Evolutionary conservation across 2,113 vertebrate species (phyloP).

Genomic region (Alligator sinensis): DNA sequence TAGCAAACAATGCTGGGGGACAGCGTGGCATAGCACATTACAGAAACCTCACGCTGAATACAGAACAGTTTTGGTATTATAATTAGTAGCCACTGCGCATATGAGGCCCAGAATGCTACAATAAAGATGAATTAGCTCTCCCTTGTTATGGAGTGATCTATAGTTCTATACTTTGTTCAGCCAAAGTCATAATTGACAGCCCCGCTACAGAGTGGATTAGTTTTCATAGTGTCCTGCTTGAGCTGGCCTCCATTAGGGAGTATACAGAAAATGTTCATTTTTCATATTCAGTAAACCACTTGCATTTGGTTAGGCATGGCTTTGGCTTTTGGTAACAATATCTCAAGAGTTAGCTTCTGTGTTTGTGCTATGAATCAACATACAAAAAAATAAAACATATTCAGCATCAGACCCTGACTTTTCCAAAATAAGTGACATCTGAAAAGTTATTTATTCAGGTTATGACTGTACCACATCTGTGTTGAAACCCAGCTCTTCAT

Average conservation of each 20-base stretch:
- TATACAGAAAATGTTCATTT: conserved; percentile 10
- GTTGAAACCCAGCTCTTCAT: neutral
- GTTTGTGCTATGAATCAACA: neutral
- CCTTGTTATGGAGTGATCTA: neutral
- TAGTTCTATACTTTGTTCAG: neutral
- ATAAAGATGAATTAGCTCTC: neutral
- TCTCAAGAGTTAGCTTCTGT: neutral
- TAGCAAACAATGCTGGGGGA: neutral
- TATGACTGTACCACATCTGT: too few relatives aligned
- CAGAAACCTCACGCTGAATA: conserved; percentile 11
- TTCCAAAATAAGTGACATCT: neutral
- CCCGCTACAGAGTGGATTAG: neutral
- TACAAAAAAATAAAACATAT: neutral
- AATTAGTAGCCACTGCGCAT: neutral
- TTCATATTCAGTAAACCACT: neutral
- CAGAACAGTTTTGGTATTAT: neutral
- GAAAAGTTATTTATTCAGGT: neutral
- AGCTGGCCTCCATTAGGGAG: neutral
- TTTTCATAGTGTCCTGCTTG: neutral
- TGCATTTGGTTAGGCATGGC: neutral
- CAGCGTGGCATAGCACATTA: neutral
- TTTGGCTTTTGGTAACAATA: neutral
- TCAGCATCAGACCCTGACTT: neutral
- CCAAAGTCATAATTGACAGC: neutral
- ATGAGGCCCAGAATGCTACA: neutral